Conservation (phyloP, 2,888 invertebrate genomes). For the Falcaria lacertinaria region DNA sequence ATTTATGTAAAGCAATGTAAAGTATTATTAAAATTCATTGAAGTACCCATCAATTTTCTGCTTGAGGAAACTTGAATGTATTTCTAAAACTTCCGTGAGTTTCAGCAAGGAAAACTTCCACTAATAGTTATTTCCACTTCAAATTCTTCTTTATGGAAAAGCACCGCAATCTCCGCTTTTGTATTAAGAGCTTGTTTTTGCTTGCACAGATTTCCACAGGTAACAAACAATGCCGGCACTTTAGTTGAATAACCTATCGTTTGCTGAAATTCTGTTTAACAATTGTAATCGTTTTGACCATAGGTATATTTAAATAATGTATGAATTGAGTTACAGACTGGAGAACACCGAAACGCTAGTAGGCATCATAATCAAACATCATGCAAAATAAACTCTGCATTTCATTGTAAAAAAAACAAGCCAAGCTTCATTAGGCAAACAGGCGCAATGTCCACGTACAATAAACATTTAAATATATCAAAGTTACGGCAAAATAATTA, state of each 20-base stretch:
- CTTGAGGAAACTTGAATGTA: slow-evolving; percentile 49
- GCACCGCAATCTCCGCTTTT: slow-evolving; percentile 40
- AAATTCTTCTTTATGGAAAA: slow-evolving; percentile 37
- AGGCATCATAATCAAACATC: slow-evolving; percentile 2
- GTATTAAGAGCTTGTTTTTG: slow-evolving; percentile 42
- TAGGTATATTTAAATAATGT: no score
- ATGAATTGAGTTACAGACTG: no score
- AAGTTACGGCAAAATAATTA: slow-evolving; percentile 65
- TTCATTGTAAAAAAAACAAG: slow-evolving; percentile 29
- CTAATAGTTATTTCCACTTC: slow-evolving; percentile 50
- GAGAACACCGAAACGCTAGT: neutral
- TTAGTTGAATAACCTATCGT: neutral
- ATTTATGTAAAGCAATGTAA: neutral
- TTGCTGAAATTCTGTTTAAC: neutral
- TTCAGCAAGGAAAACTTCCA: slow-evolving; percentile 45
- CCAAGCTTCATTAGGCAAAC: slow-evolving; percentile 28
- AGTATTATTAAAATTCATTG: slow-evolving; percentile 25
- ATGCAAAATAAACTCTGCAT: slow-evolving; percentile 20
- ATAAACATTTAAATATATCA: slow-evolving; percentile 51
- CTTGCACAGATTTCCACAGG: slow-evolving; percentile 30
- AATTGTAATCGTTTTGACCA: neutral
- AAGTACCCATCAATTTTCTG: slow-evolving; percentile 50
- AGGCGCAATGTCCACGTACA: slow-evolving; percentile 21
- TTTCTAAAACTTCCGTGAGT: slow-evolving; percentile 43
- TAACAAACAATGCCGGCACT: slow-evolving; percentile 13